A percentile compares a stretch with the other conserved stretches of the same genome.
Conservation (phyloP, 2,888 invertebrate genomes). For the Patella depressa region DNA sequence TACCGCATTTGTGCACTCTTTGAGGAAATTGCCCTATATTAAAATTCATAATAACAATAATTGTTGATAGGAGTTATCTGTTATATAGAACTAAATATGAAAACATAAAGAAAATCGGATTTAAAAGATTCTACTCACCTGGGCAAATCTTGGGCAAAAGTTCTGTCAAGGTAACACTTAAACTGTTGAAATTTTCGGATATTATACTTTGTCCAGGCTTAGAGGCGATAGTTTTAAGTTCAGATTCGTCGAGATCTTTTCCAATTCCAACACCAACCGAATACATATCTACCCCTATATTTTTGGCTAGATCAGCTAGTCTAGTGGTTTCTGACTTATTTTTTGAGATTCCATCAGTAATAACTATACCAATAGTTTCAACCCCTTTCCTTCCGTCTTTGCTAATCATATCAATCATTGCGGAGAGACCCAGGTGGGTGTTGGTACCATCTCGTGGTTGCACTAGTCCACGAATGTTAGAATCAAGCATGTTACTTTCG, state of each 20-base stretch:
- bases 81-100: no score
- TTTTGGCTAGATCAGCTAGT: background rate
- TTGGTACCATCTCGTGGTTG: background rate
- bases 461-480: background rate
- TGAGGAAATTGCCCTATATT: no score
- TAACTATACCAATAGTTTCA: background rate
- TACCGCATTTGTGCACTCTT: no score
- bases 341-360: background rate
- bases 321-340: background rate
- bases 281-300: background rate
- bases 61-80: no score
- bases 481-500: background rate
- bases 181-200: conserved; percentile 29
- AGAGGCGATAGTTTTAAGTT: conserved; percentile 16
- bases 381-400: background rate
- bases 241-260: background rate
- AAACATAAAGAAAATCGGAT: background rate
- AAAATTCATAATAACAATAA: no score
- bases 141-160: background rate
- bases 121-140: background rate
- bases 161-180: background rate
- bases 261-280: conserved; percentile 51
- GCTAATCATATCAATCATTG: background rate
- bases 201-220: conserved; percentile 31
- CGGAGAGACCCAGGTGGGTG: background rate